Percentiles rank a stretch among this genome's conserved stretches.
These are phyloP conservation scores for Gadopsis bispinosus DNA, from an alignment of 2,797 vertebrate genomes.

Conservation along the genomic window DNA sequence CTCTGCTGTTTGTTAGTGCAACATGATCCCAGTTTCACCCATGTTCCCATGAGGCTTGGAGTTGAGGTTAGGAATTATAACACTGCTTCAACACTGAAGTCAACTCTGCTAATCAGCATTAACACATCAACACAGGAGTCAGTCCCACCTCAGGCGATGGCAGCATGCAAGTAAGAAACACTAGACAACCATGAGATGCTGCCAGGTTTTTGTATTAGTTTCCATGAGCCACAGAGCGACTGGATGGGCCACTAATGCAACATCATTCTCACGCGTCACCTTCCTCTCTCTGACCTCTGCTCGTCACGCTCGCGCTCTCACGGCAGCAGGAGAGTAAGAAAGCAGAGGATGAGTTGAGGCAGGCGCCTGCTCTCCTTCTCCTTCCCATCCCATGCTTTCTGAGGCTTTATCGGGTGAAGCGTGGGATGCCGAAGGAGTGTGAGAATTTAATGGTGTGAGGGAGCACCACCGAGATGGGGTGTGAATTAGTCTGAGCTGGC, in stretches of 20 bases:
- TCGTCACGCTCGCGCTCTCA: constrained; percentile 24
- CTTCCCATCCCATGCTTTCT: constrained; percentile 40
- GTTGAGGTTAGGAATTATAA: not conserved
- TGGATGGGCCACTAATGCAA: constrained; percentile 12
- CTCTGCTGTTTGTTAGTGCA: not conserved
- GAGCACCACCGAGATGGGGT: constrained; percentile 37
- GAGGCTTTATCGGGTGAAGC: constrained; percentile 22
- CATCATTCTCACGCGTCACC: not conserved
- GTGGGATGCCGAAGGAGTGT: constrained; percentile 49
- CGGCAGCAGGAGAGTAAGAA: constrained; percentile 3
- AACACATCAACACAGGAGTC: not conserved
- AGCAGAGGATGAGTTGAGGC: constrained; percentile 16
- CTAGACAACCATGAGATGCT: not conserved
- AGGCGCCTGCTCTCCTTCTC: constrained; percentile 42
- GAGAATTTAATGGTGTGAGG: constrained; percentile 73
- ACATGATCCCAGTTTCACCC: not conserved
- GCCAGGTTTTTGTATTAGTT: not conserved
- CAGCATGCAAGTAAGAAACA: not conserved
- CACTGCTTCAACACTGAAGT: not conserved
- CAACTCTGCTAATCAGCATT: constrained; percentile 9
- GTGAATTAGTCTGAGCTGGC: constrained; percentile 53
- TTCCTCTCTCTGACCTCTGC: constrained; percentile 32
- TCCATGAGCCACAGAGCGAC: not conserved
- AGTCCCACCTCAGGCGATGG: not conserved
- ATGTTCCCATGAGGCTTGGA: not conserved